phyloP scores from a whole-genome alignment of 2,797 vertebrate species.

The Tokudaia muenninki region DNA sequence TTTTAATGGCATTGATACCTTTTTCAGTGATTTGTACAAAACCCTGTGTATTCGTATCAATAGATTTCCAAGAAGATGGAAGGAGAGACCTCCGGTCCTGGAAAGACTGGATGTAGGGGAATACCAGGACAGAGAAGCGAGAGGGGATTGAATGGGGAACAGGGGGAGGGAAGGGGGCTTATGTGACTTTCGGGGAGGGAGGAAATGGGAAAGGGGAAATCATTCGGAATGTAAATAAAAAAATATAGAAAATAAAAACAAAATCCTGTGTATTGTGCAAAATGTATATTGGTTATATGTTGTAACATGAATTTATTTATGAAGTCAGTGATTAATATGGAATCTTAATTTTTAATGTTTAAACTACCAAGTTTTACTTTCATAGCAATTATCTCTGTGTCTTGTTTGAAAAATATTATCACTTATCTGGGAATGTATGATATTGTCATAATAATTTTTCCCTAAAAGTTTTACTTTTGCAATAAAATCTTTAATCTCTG shows the following conservation, averaged over 20 bases:
- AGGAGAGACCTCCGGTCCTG: no score
- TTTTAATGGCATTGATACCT: background rate
- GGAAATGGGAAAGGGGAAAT: no score
- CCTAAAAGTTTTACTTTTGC: conserved; percentile 48
- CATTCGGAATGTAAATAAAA: no score
- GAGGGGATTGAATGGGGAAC: no score
- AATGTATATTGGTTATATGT: background rate
- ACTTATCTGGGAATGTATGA: background rate
- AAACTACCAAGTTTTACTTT: conserved; percentile 7
- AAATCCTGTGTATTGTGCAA: background rate
- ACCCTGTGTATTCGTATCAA: background rate
- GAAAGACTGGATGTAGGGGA: no score
- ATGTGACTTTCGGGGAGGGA: no score
- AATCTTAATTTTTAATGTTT: background rate
- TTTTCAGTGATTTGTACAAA: background rate
- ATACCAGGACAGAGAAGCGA: no score
- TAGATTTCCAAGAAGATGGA: no score
- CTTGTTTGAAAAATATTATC: conserved; percentile 22
- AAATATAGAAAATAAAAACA: no score
- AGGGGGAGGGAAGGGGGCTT: no score
- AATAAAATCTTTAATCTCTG: conserved; percentile 20
- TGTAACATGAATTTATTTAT: conserved; percentile 3
- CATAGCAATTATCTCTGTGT: background rate
- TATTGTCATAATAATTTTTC: conserved; percentile 47
- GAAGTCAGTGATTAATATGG: background rate